Base-by-base conservation (phyloP, 2,888 invertebrate genomes). In the Antheraea assamensis region DNA sequence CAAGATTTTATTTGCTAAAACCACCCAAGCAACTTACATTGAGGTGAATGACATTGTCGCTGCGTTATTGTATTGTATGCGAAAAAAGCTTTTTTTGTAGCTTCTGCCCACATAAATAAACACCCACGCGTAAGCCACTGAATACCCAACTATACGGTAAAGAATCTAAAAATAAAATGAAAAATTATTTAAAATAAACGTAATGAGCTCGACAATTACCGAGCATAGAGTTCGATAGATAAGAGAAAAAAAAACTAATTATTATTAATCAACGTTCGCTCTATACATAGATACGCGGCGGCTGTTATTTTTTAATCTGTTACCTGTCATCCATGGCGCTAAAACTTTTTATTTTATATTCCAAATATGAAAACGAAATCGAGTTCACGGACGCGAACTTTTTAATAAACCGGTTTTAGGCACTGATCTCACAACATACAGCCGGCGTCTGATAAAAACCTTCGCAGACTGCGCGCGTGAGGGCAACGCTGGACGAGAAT, bases 21-120 rank as follows among this genome's bases (percentile, higher is more conserved):
- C 71, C 71, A 72, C 75, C 81, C 79, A 87, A 87, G 87, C 88
- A 78, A 94, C 93, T 94, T 94, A 94, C 93, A 93, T 90, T 61
- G 93, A 82, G 89, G 90, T 93, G 90, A 94, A 94, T 82, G 94
- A 90, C 93, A 93, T 94, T 85, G 78, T 86, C 85, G 85, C 85
- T 78, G 82, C 27, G 27, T 55, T 74, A 70, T 71, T 78, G 75
- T 76, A 74, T 78, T 79, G n/a, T n/a, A n/a, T n/a, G n/a, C n/a
- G 78, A 81, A 78, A 76, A 78, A 76, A 77, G 24, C 27, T 55
- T 66, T 24, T 68, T 70, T 24, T 68, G 68, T 73, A 55, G 68
- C 31, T 77, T 80, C 83, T 73, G 81, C 79, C 83, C 80, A 86
- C 83, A 77, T 81, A 77, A 77, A 81, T 83, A 81, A 85, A 81